A percentile compares a stretch with the other conserved stretches of the same genome.
These are phyloP conservation scores for Hydractinia echinata DNA, from an alignment of 30 jellyfish, hydroid and myxozoan genomes.

Conservation along the genomic window DNA sequence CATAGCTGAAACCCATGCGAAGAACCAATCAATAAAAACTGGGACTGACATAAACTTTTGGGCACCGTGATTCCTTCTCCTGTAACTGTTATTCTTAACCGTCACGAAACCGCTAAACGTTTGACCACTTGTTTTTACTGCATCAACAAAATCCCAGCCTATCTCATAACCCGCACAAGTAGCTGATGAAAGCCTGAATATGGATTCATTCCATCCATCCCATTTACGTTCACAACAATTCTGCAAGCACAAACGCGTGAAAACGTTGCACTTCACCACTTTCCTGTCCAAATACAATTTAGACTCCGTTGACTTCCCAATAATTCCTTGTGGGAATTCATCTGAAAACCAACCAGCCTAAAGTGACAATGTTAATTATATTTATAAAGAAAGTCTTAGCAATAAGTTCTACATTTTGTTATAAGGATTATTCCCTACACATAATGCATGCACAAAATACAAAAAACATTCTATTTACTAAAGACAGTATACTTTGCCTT, in stretches of 20 bases:
- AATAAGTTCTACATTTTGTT: no score
- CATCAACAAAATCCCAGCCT: slow-evolving; percentile 22
- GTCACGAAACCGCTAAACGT: slow-evolving; percentile 13
- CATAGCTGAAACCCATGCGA: slow-evolving; percentile 10
- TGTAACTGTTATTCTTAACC: background rate
- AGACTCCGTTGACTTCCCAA: background rate
- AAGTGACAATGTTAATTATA: no score
- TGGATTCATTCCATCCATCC: slow-evolving; percentile 21
- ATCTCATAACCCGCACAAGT: slow-evolving; percentile 2
- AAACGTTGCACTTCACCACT: slow-evolving; percentile 15
- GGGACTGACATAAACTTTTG: slow-evolving; percentile 1
- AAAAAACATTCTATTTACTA: no score
- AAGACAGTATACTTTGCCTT: no score
- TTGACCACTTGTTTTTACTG: background rate
- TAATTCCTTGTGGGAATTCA: slow-evolving; percentile 1
- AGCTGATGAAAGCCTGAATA: slow-evolving; percentile 8
- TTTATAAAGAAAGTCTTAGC: no score
- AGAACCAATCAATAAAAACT: slow-evolving; percentile 16
- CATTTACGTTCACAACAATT: background rate
- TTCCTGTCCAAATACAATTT: slow-evolving; percentile 2
- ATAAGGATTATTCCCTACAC: no score
- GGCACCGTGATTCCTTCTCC: slow-evolving; percentile 4
- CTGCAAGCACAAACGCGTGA: background rate
- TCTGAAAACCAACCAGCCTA: slow-evolving; percentile 19
- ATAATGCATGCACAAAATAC: no score